Base-by-base conservation (phyloP, 2,113 vertebrate species). In the Pogona vitticeps region DNA sequence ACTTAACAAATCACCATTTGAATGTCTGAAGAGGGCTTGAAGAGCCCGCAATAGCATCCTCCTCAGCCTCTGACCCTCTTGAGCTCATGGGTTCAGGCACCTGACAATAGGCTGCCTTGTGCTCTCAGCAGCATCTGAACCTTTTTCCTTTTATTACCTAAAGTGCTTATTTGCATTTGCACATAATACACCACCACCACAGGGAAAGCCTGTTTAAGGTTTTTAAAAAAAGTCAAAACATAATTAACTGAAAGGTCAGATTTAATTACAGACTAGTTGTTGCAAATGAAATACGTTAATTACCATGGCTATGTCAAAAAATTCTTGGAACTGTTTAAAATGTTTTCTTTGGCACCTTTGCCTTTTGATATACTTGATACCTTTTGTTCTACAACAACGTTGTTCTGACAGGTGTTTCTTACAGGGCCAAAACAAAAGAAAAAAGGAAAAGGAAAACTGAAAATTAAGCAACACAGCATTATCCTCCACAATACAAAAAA, bases 231-330 rank as follows among this genome's bases (percentile, higher is more conserved):
- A 96, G 96, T 97, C 96, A 97, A 96, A 95, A 94, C 91, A 95
- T 95, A 96, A 97, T 97, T 96, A 96, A 93, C 94, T 94, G 88
- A 97, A 97, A 97, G 97, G 96, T 97, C 96, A 97, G 92, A 93
- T 96, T 96, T 97, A 97, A 97, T 97, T 97, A 96, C 91, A 95
- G 67, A 73, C 56, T 73, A 80, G 93, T 96, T 96, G 96, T 97
- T 96, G 95, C 96, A 95, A 94, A 89, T 95, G 94, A 97, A 97
- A 96, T 93, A 95, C 78, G 91, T 91, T 94, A 93, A 97, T 97
- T 96, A 93, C 84, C 82, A 90, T 88, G 93, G 92, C 94, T 86
- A 91, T 91, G 95, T 93, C 56, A 80, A 95, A 95, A 93, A 95
- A 95, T 95, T 94, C 93, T 94, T 95, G 87, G 94, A 96, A 94